phyloP scores from a whole-genome alignment of 53 echinoderm and acorn worm species.

The Arbacia lixula region DNA sequence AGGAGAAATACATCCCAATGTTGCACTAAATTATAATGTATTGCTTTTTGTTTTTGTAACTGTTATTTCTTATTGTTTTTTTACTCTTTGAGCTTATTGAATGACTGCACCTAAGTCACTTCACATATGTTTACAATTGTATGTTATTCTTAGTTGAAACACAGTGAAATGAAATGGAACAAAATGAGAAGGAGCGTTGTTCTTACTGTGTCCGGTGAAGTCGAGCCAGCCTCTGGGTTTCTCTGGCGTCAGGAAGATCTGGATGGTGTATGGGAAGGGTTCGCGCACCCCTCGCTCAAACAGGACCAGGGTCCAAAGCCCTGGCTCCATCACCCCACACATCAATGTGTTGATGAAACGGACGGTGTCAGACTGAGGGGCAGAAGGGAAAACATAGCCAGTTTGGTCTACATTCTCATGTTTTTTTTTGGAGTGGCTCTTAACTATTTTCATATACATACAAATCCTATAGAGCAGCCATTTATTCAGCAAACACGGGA shows the following conservation, averaged over 20 bases:
- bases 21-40: no score
- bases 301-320: slow-evolving; percentile 92
- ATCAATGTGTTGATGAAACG: slow-evolving; percentile 93
- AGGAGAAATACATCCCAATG: no score
- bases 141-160: no score
- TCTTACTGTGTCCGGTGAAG: slow-evolving; percentile 22
- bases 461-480: not conserved
- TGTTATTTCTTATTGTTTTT: no score
- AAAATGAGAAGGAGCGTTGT: not conserved
- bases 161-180: no score
- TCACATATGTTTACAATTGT: no score
- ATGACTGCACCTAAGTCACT: no score
- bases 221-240: slow-evolving; percentile 73
- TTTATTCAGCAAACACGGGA: not conserved
- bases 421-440: no score
- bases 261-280: slow-evolving; percentile 92
- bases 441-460: no score
- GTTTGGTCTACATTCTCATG: no score
- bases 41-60: no score
- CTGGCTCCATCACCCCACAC: slow-evolving; percentile 90
- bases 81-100: no score
- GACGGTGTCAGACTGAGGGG: slow-evolving; percentile 87
- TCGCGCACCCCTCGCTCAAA: slow-evolving; percentile 89
- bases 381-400: not conserved
- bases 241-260: slow-evolving; percentile 71